These are phyloP conservation scores for Emys orbicularis DNA, from an alignment of 2,797 vertebrate genomes.

Conservation along the genomic window DNA sequence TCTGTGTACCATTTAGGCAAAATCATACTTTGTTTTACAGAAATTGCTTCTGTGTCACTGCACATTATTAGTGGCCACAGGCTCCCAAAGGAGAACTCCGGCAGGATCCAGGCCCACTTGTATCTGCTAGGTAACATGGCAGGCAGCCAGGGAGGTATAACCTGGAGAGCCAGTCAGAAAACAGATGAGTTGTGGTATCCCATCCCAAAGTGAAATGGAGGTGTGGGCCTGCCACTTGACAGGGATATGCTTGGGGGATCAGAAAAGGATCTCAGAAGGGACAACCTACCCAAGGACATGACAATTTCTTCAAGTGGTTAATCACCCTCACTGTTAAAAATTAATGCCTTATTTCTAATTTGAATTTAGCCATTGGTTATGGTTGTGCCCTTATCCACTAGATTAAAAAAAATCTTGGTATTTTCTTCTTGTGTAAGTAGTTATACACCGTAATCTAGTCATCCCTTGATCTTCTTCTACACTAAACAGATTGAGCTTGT, in stretches of 20 bases:
- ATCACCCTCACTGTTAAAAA: background rate
- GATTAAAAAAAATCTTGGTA: background rate
- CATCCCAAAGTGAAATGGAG: background rate
- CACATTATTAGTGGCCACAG: background rate
- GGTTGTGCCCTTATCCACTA: background rate
- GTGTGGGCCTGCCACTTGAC: background rate
- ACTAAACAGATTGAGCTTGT: background rate
- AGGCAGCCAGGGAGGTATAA: background rate
- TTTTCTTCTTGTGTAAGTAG: background rate
- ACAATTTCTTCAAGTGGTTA: background rate
- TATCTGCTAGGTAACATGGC: background rate
- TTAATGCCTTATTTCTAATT: background rate
- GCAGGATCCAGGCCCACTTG: background rate
- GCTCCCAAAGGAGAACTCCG: background rate
- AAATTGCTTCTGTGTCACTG: background rate
- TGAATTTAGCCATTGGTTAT: background rate
- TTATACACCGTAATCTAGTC: background rate
- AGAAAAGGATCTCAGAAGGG: background rate
- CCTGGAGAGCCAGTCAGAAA: background rate
- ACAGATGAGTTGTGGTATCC: background rate
- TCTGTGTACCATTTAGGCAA: background rate
- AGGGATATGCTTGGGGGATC: background rate
- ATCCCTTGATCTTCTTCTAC: background rate
- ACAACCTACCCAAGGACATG: background rate
- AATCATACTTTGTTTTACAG: background rate